Percentiles rank a stretch among this genome's conserved stretches.
Conservation (phyloP, 2,797 vertebrate genomes). For the Eurystomus glaucurus region DNA sequence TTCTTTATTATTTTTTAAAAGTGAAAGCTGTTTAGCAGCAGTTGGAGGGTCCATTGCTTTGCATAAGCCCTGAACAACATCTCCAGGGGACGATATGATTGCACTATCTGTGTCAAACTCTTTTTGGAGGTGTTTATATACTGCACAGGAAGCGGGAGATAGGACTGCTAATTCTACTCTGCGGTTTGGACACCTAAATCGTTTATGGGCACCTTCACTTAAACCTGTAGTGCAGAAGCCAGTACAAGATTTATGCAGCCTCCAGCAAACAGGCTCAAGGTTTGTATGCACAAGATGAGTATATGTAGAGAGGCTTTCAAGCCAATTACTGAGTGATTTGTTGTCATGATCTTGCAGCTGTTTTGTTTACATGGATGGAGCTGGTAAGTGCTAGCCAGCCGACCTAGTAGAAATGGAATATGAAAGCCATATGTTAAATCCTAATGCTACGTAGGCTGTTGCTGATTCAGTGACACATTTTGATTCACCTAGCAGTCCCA, state of each 20-base stretch:
- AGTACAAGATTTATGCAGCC: neutral
- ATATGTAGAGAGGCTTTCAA: neutral
- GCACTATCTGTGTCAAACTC: neutral
- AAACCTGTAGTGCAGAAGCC: accelerated
- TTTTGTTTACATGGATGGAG: neutral
- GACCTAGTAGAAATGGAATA: neutral
- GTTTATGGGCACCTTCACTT: neutral
- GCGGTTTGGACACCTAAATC: neutral
- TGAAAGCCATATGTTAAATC: neutral
- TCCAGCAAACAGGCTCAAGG: neutral
- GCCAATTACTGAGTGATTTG: neutral
- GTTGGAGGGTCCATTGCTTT: neutral
- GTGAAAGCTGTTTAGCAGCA: neutral
- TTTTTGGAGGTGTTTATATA: neutral
- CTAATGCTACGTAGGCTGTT: neutral
- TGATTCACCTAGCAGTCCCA: neutral
- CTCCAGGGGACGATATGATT: neutral
- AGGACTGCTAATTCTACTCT: neutral
- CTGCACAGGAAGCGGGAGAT: neutral
- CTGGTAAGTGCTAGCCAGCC: neutral
- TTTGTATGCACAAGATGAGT: neutral
- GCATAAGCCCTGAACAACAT: neutral
- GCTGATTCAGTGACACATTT: neutral
- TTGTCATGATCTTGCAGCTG: neutral
- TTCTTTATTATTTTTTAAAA: neutral